Percentiles rank a stretch among this genome's conserved stretches.
These are phyloP conservation scores for Anticlea derivata DNA, from an alignment of 2,888 invertebrate genomes.

Conservation along the genomic window DNA sequence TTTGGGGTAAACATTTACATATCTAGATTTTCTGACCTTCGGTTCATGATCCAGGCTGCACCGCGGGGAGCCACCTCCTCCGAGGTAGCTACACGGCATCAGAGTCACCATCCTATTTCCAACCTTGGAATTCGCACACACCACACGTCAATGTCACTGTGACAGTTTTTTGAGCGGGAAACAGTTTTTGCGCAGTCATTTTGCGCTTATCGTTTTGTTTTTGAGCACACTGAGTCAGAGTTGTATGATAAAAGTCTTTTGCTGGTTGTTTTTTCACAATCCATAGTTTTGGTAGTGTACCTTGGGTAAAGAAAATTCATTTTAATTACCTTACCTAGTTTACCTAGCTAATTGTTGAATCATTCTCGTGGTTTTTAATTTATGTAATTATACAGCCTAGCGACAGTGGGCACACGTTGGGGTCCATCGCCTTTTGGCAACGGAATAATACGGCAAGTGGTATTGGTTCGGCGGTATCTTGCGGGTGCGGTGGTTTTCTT, in stretches of 20 bases:
- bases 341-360: too few relatives aligned
- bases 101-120: slow-evolving; percentile 85
- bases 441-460: too few relatives aligned
- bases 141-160: slow-evolving; percentile 65
- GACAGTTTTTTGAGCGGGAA: slow-evolving; percentile 70
- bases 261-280: slow-evolving; percentile 46
- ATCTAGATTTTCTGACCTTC: slow-evolving; percentile 65
- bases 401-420: too few relatives aligned
- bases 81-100: slow-evolving; percentile 87
- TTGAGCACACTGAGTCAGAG: slow-evolving; percentile 50
- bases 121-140: slow-evolving; percentile 56
- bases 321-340: too few relatives aligned
- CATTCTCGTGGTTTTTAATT: too few relatives aligned
- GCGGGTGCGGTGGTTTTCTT: too few relatives aligned
- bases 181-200: slow-evolving; percentile 66
- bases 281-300: slow-evolving; percentile 48
- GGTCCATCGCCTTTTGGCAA: too few relatives aligned
- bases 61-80: slow-evolving; percentile 82
- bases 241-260: slow-evolving; percentile 41
- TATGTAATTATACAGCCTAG: too few relatives aligned
- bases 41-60: slow-evolving; percentile 81
- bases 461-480: too few relatives aligned
- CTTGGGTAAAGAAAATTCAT: slow-evolving; percentile 10
- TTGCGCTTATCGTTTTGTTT: slow-evolving; percentile 59
- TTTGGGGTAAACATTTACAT: neutral